These are phyloP conservation scores for Tigriopus californicus DNA, from an alignment of 2,888 invertebrate species.

Conservation along the genomic window DNA sequence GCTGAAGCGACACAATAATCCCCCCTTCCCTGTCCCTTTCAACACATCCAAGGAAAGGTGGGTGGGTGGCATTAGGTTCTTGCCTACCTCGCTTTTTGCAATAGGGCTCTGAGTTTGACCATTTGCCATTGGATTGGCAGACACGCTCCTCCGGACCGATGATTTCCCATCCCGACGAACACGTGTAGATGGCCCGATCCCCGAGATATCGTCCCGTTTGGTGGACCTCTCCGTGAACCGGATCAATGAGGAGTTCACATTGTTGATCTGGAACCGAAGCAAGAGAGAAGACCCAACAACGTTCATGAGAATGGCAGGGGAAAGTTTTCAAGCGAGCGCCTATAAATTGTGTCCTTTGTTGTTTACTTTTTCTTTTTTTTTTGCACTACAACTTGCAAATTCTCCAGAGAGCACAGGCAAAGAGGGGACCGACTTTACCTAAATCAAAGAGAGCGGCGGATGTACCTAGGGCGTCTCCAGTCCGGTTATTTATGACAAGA, in stretches of 20 bases:
- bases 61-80: no score
- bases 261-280: conserved; percentile 6
- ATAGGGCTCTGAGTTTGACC: conserved; percentile 27
- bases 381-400: background rate
- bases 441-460: conserved; percentile 7
- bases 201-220: conserved; percentile 60
- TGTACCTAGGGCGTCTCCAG: conserved; percentile 4
- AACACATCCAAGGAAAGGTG: no score
- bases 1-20: no score
- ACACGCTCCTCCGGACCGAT: conserved; percentile 64
- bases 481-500: conserved; percentile 13
- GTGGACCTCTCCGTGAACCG: conserved; percentile 50
- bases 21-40: no score
- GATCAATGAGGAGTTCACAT: conserved; percentile 11
- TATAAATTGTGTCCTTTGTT: no score
- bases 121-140: conserved; percentile 75
- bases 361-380: background rate
- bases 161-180: conserved; percentile 70
- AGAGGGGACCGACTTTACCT: conserved; percentile 1
- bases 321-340: no score
- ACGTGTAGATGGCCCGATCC: conserved; percentile 61
- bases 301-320: no score
- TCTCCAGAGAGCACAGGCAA: background rate
- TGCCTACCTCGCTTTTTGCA: conserved; percentile 22
- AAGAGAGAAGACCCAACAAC: background rate